A percentile compares a stretch with the other conserved stretches of the same genome.
phyloP scores from a whole-genome alignment of 1,140 invertebrate species.

The Apocrypta bakeri region DNA sequence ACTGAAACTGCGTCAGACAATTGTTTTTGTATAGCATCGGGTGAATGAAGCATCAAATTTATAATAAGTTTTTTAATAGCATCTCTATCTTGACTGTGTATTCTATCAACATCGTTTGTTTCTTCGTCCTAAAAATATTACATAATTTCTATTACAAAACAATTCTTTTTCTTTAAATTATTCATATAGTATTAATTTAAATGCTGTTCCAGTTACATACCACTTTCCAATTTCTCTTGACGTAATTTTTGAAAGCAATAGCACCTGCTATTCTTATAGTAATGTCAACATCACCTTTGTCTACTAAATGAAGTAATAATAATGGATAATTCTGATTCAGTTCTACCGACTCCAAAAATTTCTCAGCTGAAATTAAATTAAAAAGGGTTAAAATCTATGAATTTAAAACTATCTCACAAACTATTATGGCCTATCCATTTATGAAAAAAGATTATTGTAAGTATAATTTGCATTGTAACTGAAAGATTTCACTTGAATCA shows the following conservation, averaged over 20 bases:
- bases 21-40: conserved; percentile 93
- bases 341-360: conserved; percentile 93
- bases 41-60: conserved; percentile 93
- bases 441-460: too few relatives aligned
- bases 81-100: conserved; percentile 85
- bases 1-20: conserved; percentile 96
- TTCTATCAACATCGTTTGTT: conserved; percentile 79
- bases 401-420: too few relatives aligned
- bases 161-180: conserved; percentile 1
- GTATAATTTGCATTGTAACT: too few relatives aligned
- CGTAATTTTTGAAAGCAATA: conserved; percentile 97
- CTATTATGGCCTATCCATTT: too few relatives aligned
- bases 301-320: conserved; percentile 88
- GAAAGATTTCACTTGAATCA: too few relatives aligned
- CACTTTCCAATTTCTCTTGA: conserved; percentile 95
- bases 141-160: conserved; percentile 27
- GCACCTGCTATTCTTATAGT: conserved; percentile 91
- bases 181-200: neutral
- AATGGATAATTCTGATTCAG: conserved; percentile 93
- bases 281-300: conserved; percentile 84
- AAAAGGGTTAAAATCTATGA: neutral
- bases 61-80: conserved; percentile 92
- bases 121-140: conserved; percentile 82
- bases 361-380: conserved; percentile 85
- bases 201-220: conserved; percentile 76